A percentile compares a stretch with the other conserved stretches of the same genome.
phyloP scores from a whole-genome alignment of 2,888 invertebrate species.

The Idaea dimidiata region DNA sequence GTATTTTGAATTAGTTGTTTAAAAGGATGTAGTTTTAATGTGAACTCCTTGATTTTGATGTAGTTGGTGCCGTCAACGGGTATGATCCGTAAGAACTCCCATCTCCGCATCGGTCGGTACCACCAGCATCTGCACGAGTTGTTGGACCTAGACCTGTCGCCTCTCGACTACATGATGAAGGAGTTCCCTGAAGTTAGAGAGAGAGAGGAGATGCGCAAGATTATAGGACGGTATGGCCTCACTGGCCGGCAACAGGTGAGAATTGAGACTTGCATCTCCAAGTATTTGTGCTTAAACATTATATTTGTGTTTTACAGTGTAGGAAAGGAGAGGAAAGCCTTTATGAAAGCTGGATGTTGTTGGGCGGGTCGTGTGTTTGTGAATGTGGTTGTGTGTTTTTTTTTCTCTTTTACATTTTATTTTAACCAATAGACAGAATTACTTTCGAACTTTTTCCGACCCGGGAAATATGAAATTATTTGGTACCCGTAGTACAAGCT shows the following conservation, averaged over 20 bases:
- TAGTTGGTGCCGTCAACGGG: conserved; percentile 95
- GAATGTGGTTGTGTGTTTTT: too few species aligned
- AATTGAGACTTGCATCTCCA: background rate
- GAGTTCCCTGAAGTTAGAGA: conserved; percentile 98
- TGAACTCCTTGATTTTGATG: background rate
- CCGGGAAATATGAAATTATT: too few species aligned
- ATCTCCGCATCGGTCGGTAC: conserved; percentile 97
- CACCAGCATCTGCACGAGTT: conserved; percentile 99
- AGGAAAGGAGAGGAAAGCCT: too few species aligned
- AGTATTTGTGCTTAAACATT: too few species aligned
- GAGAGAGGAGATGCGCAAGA: conserved; percentile 99
- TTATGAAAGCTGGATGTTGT: too few species aligned
- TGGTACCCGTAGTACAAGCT: too few species aligned
- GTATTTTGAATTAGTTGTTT: too few species aligned
- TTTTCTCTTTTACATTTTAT: too few species aligned
- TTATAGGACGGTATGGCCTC: conserved; percentile 98
- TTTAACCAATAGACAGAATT: too few species aligned
- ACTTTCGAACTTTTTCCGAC: too few species aligned
- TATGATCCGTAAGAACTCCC: conserved; percentile 98
- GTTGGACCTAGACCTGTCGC: conserved; percentile 95
- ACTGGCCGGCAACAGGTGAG: conserved; percentile 96
- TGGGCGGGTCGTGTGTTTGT: too few species aligned
- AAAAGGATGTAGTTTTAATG: background rate
- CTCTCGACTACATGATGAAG: conserved; percentile 99
- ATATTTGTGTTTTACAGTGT: too few species aligned